Evolutionary conservation across 2,888 invertebrate genomes (phyloP), one percentile per base, ranked within the genome.

Genomic region (Hypomecis punctinalis): DNA sequence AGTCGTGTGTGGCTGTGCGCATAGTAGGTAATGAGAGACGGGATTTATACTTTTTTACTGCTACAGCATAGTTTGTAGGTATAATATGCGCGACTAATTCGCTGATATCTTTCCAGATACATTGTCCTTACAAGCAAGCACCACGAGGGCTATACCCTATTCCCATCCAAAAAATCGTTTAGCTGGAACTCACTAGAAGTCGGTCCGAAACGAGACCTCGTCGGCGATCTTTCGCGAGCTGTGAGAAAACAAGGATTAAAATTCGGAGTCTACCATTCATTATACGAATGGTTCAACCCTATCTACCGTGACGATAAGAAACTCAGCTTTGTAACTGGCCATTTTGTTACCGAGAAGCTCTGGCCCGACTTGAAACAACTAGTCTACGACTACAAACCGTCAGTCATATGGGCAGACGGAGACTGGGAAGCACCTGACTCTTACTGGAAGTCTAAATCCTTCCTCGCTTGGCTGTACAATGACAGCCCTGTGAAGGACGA

Each of bases 371-470:
- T 98, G 78, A 94, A 94, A 68, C 98, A 98, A 81, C 79, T 98
- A 55, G 93, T 97, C 33, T 83, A 94, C 63, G 89, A 91, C 65
- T 97, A 96, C 76, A 81, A 94, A 65, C 96, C 96, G 0, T 97
- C 97, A 42, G 93, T 99, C 0, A 85, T 99, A 11, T 99, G 98
- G 98, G 96, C 97, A 0, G 99, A 99, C 86, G 99, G 99, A 0
- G 98, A 98, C 75, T 98, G 98, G 98, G 98, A 98, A 82, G 97
- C 97, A 0, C 85, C 94, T 0, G 96, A 96, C 67, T 92, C 93
- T 0, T 98, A 98, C 77, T 99, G 98, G 97, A 95, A 95, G 70
- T 95, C 98, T 0, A 96, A 95, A 51, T 96, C 97, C 61, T 97
- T 99, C 78, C 89, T 99, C 3, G 96, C 98, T 0, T 98, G 98